Conservation (phyloP, 2,113 vertebrate species). For the Rafetus swinhoei region DNA sequence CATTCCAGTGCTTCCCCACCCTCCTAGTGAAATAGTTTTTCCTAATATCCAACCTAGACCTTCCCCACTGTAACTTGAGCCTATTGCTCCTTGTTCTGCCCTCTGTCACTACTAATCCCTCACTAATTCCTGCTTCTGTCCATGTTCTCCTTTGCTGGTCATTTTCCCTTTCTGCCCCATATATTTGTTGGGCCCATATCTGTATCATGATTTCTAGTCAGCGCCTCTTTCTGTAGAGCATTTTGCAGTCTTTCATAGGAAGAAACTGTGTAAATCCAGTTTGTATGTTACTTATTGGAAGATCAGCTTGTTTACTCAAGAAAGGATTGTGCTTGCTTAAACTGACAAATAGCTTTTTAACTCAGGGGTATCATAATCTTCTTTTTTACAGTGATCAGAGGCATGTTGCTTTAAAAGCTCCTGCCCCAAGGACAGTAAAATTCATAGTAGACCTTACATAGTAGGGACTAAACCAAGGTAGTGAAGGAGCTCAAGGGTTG, state of each 20-base stretch:
- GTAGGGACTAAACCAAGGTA: fast-evolving
- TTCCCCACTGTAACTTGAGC: too few relatives aligned
- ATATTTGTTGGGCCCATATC: not conserved
- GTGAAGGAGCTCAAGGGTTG: not conserved
- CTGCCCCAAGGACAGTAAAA: not conserved
- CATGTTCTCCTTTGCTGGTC: not conserved
- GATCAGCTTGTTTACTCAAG: not conserved
- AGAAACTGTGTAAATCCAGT: not conserved
- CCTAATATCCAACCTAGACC: too few relatives aligned
- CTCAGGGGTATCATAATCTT: too few relatives aligned
- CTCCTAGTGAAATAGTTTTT: too few relatives aligned
- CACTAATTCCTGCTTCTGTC: not conserved
- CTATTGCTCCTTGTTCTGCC: too few relatives aligned
- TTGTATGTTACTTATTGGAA: not conserved
- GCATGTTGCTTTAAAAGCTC: fast-evolving
- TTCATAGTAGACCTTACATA: fast-evolving
- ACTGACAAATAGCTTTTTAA: not conserved
- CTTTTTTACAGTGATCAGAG: fast-evolving
- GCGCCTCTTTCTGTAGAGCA: not conserved
- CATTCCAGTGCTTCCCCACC: too few relatives aligned
- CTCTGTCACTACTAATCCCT: not conserved
- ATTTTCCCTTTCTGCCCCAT: not conserved
- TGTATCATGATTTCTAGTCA: not conserved
- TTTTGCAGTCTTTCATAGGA: not conserved
- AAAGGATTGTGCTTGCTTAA: not conserved